Evolutionary conservation across 2,797 vertebrate species (phyloP).

Genomic region (Mycteria americana): DNA sequence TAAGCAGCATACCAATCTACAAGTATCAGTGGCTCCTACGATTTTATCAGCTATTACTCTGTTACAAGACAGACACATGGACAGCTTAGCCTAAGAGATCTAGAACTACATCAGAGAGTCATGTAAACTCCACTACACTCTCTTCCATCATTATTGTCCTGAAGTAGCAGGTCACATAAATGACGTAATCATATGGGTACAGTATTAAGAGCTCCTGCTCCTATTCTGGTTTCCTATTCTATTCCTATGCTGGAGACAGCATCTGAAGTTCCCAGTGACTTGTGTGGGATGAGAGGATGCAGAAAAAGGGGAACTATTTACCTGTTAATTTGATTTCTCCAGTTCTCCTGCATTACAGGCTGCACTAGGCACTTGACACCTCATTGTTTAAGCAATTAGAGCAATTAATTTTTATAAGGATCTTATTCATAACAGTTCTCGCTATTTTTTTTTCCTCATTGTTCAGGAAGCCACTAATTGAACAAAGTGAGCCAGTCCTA

Average conservation of each 20-base stretch:
- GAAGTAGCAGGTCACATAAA: not conserved
- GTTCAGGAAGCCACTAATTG: conserved; percentile 7
- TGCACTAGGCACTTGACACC: not conserved
- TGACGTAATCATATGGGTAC: not conserved
- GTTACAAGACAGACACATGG: not conserved
- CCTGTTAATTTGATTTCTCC: not conserved
- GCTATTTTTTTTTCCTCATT: not conserved
- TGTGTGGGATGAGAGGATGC: not conserved
- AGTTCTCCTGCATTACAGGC: not conserved
- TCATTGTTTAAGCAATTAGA: conserved; percentile 11
- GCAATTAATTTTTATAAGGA: conserved; percentile 26
- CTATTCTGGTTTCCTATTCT: not conserved
- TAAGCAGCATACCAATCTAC: not conserved
- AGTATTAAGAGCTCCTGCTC: not conserved
- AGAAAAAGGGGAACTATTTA: not conserved
- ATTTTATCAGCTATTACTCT: not conserved
- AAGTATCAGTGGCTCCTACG: not conserved
- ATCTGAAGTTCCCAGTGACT: not conserved
- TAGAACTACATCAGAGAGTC: not conserved
- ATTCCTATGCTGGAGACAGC: not conserved
- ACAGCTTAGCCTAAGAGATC: not conserved
- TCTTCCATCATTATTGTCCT: not conserved
- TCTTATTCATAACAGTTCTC: not conserved
- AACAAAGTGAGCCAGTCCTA: not conserved
- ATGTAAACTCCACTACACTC: not conserved